Evolutionary conservation across 2,113 vertebrate genomes (phyloP), one percentile per base, ranked within the genome.

Genomic region (Rhea americana): DNA sequence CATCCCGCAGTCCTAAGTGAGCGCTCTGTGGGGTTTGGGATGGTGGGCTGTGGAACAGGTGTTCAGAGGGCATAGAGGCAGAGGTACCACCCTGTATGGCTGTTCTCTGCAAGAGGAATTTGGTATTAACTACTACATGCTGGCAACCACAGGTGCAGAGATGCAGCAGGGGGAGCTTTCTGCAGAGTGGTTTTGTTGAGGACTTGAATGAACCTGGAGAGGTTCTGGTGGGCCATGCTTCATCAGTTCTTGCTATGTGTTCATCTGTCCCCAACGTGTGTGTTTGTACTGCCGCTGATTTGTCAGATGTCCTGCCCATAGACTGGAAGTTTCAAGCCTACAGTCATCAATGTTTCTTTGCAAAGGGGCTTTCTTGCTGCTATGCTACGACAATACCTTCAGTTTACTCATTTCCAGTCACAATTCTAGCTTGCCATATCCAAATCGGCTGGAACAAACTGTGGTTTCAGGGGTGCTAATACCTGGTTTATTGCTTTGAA

Each of bases 91-190:
- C 32, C 58, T 8, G 32, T 35, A 56, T 50, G 8, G 15, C 6
- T 1, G 24, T 32, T 50, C 35, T 26, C 1, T 0, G 4, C 30
- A 9, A 53, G 10, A 51, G 35, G 61, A 77, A 37, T 39, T 6
- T 15, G 2, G 3, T 7, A 28, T 24, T 39, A 32, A 8, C 14
- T 35, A 1, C 75, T 55, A 10, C 41, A 5, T 0, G 0, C 37
- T 63, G 45, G 10, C 62, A 77, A n/a, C 55, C 1, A 5, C 11
- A 16, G 51, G 26, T 45, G 18, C 75, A 45, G 37, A 16, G 51
- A 22, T 45, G 18, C 75, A 45, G 37, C 19, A 25, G 35, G 77
- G 32, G 26, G 30, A 50, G 43, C 26, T 50, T 68, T 37, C 48
- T 78, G 55, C 39, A 11, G 7, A 41, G 56, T 0, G 1, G 0